These are phyloP conservation scores for Platycheirus albimanus DNA, from an alignment of 2,888 invertebrate species.

Conservation along the genomic window DNA sequence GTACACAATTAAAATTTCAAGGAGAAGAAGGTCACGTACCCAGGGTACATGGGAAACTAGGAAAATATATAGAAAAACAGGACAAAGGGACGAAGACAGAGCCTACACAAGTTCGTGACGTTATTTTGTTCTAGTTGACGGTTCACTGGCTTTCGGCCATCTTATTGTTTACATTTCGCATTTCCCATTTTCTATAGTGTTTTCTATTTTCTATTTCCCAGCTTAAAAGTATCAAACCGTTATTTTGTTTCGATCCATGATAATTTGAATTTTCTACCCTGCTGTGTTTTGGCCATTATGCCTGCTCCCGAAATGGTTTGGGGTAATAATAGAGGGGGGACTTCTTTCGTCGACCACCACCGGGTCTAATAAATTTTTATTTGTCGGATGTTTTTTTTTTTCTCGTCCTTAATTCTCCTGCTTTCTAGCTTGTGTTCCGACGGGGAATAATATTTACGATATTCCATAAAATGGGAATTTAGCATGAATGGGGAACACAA, in stretches of 20 bases:
- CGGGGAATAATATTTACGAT: slow-evolving; percentile 55
- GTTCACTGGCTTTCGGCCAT: slow-evolving; percentile 36
- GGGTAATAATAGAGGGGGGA: no score
- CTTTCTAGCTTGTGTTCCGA: not conserved
- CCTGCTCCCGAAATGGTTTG: not conserved
- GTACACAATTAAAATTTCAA: slow-evolving; percentile 1
- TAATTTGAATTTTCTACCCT: slow-evolving; percentile 29
- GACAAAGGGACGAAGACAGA: not conserved
- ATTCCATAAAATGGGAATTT: slow-evolving; percentile 59
- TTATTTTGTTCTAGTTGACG: slow-evolving; percentile 15
- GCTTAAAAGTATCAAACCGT: slow-evolving; percentile 8
- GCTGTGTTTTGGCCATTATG: not conserved
- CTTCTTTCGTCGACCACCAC: slow-evolving; percentile 8
- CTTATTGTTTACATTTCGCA: slow-evolving; percentile 22
- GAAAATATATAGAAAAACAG: no score
- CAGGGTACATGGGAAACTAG: no score
- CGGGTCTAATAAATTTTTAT: slow-evolving; percentile 69
- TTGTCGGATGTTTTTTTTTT: slow-evolving; percentile 32
- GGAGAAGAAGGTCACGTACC: not conserved
- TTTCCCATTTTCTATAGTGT: no score
- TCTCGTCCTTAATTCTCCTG: not conserved
- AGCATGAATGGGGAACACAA: slow-evolving; percentile 41
- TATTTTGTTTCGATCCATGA: slow-evolving; percentile 30
- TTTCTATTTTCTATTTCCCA: no score
- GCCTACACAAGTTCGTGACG: slow-evolving; percentile 22